Evolutionary conservation across 2,113 vertebrate genomes (phyloP), one percentile per base, ranked within the genome.

Genomic region (Heliornis fulica): DNA sequence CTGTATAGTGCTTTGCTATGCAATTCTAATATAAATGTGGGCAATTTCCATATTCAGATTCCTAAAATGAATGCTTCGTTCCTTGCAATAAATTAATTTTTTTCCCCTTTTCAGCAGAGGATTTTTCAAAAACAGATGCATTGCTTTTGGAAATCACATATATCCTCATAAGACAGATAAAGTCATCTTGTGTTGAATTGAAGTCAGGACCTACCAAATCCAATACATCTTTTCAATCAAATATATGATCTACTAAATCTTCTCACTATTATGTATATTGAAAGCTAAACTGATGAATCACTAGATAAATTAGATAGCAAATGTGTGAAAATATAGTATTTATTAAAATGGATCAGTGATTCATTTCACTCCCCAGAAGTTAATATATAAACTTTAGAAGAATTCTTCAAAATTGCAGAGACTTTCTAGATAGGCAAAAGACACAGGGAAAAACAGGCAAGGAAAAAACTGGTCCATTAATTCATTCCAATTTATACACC

Each of bases 161-260:
- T 48, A 95, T 96, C 65, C 63, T 96, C 59, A 11, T 14, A 70
- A 91, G 93, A 85, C 89, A 93, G 87, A 95, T 69, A 69, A 94
- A 94, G 84, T 84, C 78, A 90, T 95, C 64, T 84, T 90, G 94
- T 21, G 66, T 34, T 80, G 80, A 96, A 93, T 5, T 74, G 64
- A 93, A 95, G 90, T 91, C 34, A 1, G 48, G 90, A 94, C 83
- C 86, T 88, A 86, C 76, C 78, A 85, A 95, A 79, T 78, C 63
- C 72, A 96, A 94, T 93, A 74, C 48, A 81, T 90, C 84, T 95
- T 92, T 85, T 68, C 87, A 93, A 92, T 63, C 82, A 93, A 92
- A 96, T 95, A 68, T 88, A 94, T 89, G 86, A 89, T 79, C 90
- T 80, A 92, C 83, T 95, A 96, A 96, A 96, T 95, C 89, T 87